phyloP scores from a whole-genome alignment of 1,140 invertebrate species.

The Panagrolaimus sp. region DNA sequence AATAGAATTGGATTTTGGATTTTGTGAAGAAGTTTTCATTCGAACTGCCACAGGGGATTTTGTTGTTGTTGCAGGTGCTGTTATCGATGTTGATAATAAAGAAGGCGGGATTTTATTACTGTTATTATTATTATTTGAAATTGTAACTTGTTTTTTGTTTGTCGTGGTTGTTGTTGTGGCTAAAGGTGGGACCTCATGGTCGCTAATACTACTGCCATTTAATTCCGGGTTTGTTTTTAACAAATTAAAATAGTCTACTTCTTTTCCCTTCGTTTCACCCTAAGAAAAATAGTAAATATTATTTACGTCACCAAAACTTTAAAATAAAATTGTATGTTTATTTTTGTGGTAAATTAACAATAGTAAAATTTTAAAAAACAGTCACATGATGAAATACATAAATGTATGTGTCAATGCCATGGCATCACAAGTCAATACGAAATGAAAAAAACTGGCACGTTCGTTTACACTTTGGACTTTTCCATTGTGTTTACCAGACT shows the following conservation, averaged over 20 bases:
- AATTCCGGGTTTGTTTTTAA: constrained; percentile 45
- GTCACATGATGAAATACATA: too few species aligned
- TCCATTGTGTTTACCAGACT: too few species aligned
- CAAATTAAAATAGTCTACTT: constrained; percentile 66
- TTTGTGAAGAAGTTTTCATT: too few species aligned
- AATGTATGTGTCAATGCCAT: too few species aligned
- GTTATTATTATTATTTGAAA: constrained; percentile 7
- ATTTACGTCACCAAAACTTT: too few species aligned
- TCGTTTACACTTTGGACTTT: too few species aligned
- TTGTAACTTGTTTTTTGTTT: constrained; percentile 4
- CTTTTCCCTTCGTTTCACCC: constrained; percentile 98
- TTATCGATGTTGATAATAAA: neutral
- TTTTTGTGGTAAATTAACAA: too few species aligned
- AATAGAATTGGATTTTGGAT: too few species aligned
- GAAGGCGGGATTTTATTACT: neutral
- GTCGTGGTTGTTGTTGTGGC: constrained; percentile 16
- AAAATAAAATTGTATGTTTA: too few species aligned
- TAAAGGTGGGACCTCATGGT: neutral
- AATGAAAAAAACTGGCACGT: too few species aligned
- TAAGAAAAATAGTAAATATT: constrained; percentile 29
- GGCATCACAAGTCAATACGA: too few species aligned
- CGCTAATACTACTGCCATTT: neutral
- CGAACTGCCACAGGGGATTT: neutral
- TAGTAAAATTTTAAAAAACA: too few species aligned
- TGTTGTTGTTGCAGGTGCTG: neutral